Conservation (phyloP, 2,797 vertebrate genomes). For the Austrolebias charrua region DNA sequence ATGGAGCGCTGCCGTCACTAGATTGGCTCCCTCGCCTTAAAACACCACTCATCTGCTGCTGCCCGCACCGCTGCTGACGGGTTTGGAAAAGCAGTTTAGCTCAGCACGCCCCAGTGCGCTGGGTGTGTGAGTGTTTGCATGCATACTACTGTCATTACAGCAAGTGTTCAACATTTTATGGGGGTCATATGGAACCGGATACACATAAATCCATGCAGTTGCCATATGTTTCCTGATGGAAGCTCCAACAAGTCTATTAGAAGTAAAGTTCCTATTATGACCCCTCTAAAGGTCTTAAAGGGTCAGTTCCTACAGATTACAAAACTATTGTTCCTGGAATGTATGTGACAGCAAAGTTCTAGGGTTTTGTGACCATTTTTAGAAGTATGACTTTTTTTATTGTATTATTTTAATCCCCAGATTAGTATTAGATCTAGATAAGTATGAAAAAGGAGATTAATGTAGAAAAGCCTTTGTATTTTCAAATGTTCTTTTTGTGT, state of each 20-base stretch:
- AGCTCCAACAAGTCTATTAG: slow-evolving; percentile 28
- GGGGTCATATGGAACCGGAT: slow-evolving; percentile 32
- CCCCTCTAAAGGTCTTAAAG: slow-evolving; percentile 7
- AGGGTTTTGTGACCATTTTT: background rate
- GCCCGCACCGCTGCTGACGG: slow-evolving; percentile 18
- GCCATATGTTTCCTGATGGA: slow-evolving; percentile 35
- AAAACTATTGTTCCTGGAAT: background rate
- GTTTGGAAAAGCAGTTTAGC: slow-evolving; percentile 42
- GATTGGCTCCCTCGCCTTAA: slow-evolving; percentile 65
- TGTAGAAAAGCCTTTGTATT: background rate
- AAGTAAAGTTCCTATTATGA: slow-evolving; percentile 4
- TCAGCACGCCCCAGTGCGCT: slow-evolving; percentile 3
- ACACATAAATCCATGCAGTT: slow-evolving; percentile 27
- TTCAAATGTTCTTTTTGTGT: background rate
- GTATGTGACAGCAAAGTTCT: background rate
- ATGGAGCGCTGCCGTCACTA: slow-evolving; percentile 59
- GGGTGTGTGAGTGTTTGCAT: slow-evolving; percentile 51
- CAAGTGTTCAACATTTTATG: slow-evolving; percentile 10
- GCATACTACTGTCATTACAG: slow-evolving; percentile 37
- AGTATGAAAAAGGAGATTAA: background rate
- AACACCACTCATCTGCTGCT: slow-evolving; percentile 45
- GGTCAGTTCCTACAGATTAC: slow-evolving; percentile 18
- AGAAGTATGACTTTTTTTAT: background rate
- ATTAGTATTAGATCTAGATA: background rate
- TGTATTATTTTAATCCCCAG: too few species aligned